Conservation (phyloP, 2,888 invertebrate genomes). For the Cephus nigrinus region DNA sequence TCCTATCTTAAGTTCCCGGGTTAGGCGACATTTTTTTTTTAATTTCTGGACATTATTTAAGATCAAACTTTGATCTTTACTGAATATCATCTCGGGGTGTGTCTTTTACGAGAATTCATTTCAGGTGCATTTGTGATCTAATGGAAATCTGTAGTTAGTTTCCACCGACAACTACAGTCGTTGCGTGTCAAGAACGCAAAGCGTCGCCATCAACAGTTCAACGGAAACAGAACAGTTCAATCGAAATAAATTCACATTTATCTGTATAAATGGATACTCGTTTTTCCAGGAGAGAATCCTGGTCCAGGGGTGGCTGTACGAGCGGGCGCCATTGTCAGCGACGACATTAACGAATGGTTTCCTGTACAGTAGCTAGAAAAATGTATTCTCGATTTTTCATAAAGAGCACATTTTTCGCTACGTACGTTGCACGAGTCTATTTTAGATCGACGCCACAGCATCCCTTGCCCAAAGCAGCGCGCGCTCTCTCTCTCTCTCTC, state of each 20-base stretch:
- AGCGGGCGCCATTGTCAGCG: slow-evolving; percentile 40
- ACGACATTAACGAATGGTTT: slow-evolving; percentile 56
- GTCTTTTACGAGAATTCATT: neutral
- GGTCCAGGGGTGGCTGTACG: neutral
- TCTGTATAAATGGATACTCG: neutral
- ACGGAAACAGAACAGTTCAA: neutral
- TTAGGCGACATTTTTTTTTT: neutral
- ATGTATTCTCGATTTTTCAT: slow-evolving; percentile 31
- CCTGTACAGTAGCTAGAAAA: slow-evolving; percentile 20
- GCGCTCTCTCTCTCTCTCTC: neutral
- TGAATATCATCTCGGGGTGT: neutral
- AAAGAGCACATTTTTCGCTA: slow-evolving; percentile 1
- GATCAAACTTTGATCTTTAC: neutral
- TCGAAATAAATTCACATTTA: neutral
- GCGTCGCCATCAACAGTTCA: no score
- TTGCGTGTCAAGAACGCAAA: no score
- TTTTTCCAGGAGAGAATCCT: neutral
- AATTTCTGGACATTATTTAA: neutral
- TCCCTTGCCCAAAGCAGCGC: slow-evolving; percentile 11
- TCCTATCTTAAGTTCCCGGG: no score
- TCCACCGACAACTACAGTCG: neutral
- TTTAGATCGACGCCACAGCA: slow-evolving; percentile 10
- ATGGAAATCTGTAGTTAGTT: neutral
- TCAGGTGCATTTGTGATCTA: neutral
- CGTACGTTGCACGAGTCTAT: neutral